Conservation (phyloP, 2,888 invertebrate genomes). For the Catocala nupta region DNA sequence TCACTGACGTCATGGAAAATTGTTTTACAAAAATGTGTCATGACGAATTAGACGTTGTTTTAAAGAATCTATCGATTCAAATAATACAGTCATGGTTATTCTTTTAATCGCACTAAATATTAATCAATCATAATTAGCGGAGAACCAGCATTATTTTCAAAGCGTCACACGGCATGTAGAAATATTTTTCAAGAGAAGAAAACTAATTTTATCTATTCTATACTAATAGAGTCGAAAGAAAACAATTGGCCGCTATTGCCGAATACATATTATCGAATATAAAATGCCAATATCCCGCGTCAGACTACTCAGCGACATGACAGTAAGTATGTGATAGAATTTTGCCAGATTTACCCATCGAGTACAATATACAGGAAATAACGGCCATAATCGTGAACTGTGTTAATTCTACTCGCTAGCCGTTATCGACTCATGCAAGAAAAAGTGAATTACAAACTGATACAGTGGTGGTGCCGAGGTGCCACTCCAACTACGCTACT, state of each 20-base stretch:
- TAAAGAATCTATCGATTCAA: not conserved
- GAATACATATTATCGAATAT: conserved; percentile 58
- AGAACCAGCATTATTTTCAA: conserved; percentile 3
- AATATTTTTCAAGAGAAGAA: conserved; percentile 42
- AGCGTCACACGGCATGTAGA: conserved; percentile 30
- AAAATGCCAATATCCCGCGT: conserved; percentile 70
- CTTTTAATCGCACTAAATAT: not conserved
- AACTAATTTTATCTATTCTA: conserved; percentile 57
- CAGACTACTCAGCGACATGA: conserved; percentile 61
- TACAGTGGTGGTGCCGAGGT: conserved; percentile 71
- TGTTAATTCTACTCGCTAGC: conserved; percentile 76
- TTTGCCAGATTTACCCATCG: conserved; percentile 85
- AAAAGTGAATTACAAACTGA: conserved; percentile 63
- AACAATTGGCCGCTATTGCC: conserved; percentile 82
- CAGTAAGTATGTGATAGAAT: conserved; percentile 64
- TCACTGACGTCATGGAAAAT: conserved; percentile 49
- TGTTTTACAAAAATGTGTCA: conserved; percentile 25
- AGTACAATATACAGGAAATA: conserved; percentile 75
- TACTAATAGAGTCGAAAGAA: conserved; percentile 65
- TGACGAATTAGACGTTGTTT: conserved; percentile 11
- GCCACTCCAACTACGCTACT: conserved; percentile 71
- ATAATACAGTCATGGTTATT: conserved; percentile 1
- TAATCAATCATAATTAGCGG: conserved; percentile 1
- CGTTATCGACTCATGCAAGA: conserved; percentile 78
- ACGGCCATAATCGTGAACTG: conserved; percentile 77